Evolutionary conservation across 2,113 vertebrate species (phyloP).

Genomic region (Bubo bubo): DNA sequence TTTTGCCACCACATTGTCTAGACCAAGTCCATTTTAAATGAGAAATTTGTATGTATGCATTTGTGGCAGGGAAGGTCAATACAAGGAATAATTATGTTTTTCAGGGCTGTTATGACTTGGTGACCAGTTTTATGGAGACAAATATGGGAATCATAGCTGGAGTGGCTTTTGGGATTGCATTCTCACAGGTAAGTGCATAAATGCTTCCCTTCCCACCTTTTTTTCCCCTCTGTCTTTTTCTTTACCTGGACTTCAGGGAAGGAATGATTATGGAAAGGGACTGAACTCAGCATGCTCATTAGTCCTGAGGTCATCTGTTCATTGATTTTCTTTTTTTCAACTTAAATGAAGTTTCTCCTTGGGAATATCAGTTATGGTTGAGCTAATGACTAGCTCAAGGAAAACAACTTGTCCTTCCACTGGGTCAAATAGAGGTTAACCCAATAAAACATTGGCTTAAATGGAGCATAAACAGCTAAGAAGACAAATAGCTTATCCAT

Average conservation of each 20-base stretch:
- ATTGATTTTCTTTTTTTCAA: conserved; percentile 81
- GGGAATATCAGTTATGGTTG: conserved; percentile 78
- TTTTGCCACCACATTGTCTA: neutral
- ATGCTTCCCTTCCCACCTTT: neutral
- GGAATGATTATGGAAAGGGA: conserved; percentile 62
- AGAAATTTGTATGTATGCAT: neutral
- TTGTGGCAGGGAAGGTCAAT: neutral
- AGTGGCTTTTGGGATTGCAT: conserved; percentile 94
- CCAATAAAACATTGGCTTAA: conserved; percentile 76
- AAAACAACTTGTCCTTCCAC: conserved; percentile 69
- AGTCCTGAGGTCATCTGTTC: conserved; percentile 78
- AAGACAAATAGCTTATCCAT: conserved; percentile 66
- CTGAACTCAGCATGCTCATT: conserved; percentile 66
- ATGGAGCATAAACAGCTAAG: conserved; percentile 74
- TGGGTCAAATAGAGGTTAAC: conserved; percentile 80
- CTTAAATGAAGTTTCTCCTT: conserved; percentile 79
- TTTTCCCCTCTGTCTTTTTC: neutral
- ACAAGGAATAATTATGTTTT: conserved; percentile 9
- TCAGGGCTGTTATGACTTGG: conserved; percentile 94
- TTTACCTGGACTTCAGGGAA: conserved; percentile 35
- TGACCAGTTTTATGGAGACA: conserved; percentile 93
- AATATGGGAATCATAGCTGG: conserved; percentile 98
- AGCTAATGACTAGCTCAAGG: conserved; percentile 77
- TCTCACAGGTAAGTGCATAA: conserved; percentile 88
- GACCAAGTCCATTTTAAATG: neutral